Base-by-base conservation (phyloP, 1,140 invertebrate species). In the Pollicipes pollicipes region DNA sequence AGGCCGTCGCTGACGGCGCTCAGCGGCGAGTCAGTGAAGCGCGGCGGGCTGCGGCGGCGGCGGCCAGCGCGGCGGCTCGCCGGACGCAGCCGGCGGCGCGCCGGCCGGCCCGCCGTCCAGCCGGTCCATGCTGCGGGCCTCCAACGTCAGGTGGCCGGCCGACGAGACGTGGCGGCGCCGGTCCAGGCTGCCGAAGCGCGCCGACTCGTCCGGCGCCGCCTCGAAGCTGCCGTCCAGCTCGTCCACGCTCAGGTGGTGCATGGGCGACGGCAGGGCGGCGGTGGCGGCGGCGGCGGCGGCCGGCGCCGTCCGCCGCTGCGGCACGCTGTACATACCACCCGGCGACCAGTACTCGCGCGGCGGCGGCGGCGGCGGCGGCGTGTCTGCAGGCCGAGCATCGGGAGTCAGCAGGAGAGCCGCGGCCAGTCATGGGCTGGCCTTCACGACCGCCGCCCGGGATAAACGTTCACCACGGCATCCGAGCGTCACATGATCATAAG, bases 171-270 rank as follows among this genome's bases (percentile, higher is more conserved):
- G 78, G 78, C 83, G 70, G 77, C 85, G 81, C 32, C 85, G 81
- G 77, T 87, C 85, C 66, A 87, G 78, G 77, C 85, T 87, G 30
- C 85, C 84, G 76, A 86, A 86, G 75, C 64, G 64, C 73, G 73
- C 64, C 64, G 64, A 29, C 73, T 69, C 35, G 79, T 72, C 68
- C 64, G 64, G 64, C 64, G 64, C 3, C 64, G 28, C 64, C 3
- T 78, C 78, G 78, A 83, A 70, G 77, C 85, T 81, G 31, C 85
- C 81, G 77, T 87, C 85, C 67, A 87, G 78, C 77, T 85, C 87
- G 30, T 85, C 84, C 76, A 86, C 86, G 75, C 84, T 83, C 72
- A 63, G 74, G 69, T 72, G 72, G 26, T 70, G 37, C 29, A 71
- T 69, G 8, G 68, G 45, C 31, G 69, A 68, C n/a, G 66, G 64